Evolutionary conservation across 2,797 vertebrate genomes (phyloP).

Genomic region (Periparus ater): DNA sequence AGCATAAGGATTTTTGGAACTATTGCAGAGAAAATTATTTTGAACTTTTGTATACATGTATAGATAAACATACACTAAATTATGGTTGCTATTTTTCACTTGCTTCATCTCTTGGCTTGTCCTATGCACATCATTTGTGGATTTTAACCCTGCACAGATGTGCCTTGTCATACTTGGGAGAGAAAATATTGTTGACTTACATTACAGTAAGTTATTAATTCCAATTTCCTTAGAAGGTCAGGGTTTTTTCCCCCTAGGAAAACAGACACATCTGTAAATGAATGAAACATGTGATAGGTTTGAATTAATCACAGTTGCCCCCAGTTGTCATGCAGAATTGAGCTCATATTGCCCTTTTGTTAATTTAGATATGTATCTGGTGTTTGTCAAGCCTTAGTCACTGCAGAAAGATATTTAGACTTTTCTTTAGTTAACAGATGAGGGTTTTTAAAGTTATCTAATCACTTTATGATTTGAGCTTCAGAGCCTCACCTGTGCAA

Average conservation of each 20-base stretch:
- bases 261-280: background rate
- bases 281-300: background rate
- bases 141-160: background rate
- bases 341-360: background rate
- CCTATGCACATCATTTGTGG: background rate
- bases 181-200: background rate
- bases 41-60: background rate
- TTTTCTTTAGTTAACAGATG: background rate
- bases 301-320: background rate
- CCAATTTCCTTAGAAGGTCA: background rate
- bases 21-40: background rate
- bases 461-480: background rate
- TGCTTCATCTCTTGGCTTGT: background rate
- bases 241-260: background rate
- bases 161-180: background rate
- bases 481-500: background rate
- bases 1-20: background rate
- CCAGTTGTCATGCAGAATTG: background rate
- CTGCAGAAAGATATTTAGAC: background rate
- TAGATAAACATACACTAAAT: background rate
- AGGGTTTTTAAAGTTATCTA: background rate
- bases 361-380: background rate
- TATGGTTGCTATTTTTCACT: background rate
- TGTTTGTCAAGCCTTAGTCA: background rate
- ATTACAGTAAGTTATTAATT: background rate